Conservation (phyloP, 2,113 vertebrate genomes). For the Tringa solitaria region DNA sequence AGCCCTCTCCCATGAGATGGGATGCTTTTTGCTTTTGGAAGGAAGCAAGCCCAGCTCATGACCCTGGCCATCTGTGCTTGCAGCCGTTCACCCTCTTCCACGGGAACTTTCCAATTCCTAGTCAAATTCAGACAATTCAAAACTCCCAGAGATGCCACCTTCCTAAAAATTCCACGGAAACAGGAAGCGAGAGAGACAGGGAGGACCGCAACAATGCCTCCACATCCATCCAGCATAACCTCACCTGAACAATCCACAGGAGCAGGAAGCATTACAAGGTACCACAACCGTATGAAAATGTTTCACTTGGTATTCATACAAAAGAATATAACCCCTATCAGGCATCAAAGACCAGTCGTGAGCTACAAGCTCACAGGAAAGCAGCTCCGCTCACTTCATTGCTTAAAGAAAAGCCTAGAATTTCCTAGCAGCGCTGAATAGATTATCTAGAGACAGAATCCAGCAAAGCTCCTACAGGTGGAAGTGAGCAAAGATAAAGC, state of each 20-base stretch:
- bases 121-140: not conserved
- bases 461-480: not conserved
- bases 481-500: not conserved
- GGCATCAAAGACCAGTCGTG: not conserved
- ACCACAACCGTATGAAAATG: not conserved
- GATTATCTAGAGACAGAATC: not conserved
- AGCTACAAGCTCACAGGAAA: not conserved
- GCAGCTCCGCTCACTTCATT: not conserved
- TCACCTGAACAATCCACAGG: not conserved
- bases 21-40: not conserved
- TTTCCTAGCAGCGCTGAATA: not conserved
- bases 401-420: not conserved
- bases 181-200: fast-evolving
- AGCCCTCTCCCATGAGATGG: not conserved
- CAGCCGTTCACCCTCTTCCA: not conserved
- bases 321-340: not conserved
- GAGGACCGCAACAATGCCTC: not conserved
- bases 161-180: not conserved
- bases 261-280: not conserved
- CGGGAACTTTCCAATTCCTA: not conserved
- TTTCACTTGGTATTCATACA: not conserved
- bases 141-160: not conserved
- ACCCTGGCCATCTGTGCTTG: not conserved
- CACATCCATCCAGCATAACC: fast-evolving
- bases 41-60: not conserved